A percentile compares a stretch with the other conserved stretches of the same genome.
Conservation (phyloP, 2,888 invertebrate genomes). For the Ptychoptera albimana region DNA sequence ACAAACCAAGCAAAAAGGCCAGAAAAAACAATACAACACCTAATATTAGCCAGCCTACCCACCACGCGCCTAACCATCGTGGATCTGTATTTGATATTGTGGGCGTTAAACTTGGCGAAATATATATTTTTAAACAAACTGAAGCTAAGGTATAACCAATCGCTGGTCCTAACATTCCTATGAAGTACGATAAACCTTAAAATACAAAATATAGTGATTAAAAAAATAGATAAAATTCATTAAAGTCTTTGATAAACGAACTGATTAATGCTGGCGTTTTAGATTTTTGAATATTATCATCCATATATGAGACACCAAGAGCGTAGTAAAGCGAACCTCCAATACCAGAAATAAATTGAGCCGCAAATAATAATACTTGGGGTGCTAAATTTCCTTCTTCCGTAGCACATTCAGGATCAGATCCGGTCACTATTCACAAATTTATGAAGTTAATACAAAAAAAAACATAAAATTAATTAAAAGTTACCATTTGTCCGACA, state of each 20-base stretch:
- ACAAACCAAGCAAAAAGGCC: conserved; percentile 43
- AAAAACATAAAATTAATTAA: background rate
- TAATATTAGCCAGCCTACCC: conserved; percentile 58
- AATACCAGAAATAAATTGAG: conserved; percentile 53
- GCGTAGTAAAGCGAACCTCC: conserved; percentile 53
- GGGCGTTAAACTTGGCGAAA: conserved; percentile 45
- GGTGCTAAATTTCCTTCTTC: conserved; percentile 44
- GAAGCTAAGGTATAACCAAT: conserved; percentile 50
- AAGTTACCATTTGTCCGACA: conserved; percentile 19
- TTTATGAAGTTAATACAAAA: background rate
- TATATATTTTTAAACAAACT: conserved; percentile 46
- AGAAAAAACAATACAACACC: conserved; percentile 41
- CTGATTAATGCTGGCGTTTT: conserved; percentile 53
- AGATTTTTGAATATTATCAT: conserved; percentile 58
- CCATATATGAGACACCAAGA: conserved; percentile 57
- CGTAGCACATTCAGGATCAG: conserved; percentile 29
- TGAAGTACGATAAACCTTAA: conserved; percentile 45
- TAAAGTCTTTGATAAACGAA: conserved; percentile 24
- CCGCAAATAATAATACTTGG: conserved; percentile 43
- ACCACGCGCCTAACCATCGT: conserved; percentile 73
- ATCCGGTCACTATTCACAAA: too few relatives aligned
- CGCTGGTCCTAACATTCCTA: conserved; percentile 52
- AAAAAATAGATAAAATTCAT: background rate
- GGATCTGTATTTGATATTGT: conserved; percentile 50
- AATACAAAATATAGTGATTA: conserved; percentile 6